phyloP scores from a whole-genome alignment of 2,888 invertebrate genomes.

The Zele albiditarsus region DNA sequence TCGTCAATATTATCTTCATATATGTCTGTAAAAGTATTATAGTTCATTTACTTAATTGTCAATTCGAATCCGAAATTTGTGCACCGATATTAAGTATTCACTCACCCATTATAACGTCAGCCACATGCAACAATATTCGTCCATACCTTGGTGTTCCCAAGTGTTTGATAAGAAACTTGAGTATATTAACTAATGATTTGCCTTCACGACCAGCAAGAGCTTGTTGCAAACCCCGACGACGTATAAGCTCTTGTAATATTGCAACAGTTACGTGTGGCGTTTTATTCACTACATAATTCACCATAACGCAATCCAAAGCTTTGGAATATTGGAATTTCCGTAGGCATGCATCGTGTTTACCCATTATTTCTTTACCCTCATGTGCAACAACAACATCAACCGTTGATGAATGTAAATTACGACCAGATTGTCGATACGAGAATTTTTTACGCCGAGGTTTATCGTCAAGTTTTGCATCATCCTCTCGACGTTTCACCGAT shows the following conservation, averaged over 20 bases:
- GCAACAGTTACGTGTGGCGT: slow-evolving; percentile 86
- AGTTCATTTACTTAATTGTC: slow-evolving; percentile 14
- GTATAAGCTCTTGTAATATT: slow-evolving; percentile 89
- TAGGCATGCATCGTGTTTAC: slow-evolving; percentile 82
- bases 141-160: slow-evolving; percentile 85
- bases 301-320: slow-evolving; percentile 84
- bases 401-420: slow-evolving; percentile 63
- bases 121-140: slow-evolving; percentile 82
- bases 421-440: slow-evolving; percentile 73
- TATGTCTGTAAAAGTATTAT: slow-evolving; percentile 74
- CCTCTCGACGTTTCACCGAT: slow-evolving; percentile 86
- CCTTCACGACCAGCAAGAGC: slow-evolving; percentile 85
- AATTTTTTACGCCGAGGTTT: slow-evolving; percentile 74
- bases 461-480: slow-evolving; percentile 70
- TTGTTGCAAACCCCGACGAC: slow-evolving; percentile 83
- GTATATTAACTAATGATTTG: slow-evolving; percentile 78
- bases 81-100: slow-evolving; percentile 25
- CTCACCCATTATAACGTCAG: slow-evolving; percentile 81
- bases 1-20: slow-evolving; percentile 80
- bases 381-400: slow-evolving; percentile 76
- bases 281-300: slow-evolving; percentile 76
- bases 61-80: slow-evolving; percentile 29
- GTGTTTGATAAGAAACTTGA: slow-evolving; percentile 84
- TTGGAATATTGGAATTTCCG: slow-evolving; percentile 87
- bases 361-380: slow-evolving; percentile 70